Percentiles rank a stretch among this genome's conserved stretches.
These are phyloP conservation scores for Microcebus jonahi DNA, from an alignment of 2,113 vertebrate species.

Conservation along the genomic window DNA sequence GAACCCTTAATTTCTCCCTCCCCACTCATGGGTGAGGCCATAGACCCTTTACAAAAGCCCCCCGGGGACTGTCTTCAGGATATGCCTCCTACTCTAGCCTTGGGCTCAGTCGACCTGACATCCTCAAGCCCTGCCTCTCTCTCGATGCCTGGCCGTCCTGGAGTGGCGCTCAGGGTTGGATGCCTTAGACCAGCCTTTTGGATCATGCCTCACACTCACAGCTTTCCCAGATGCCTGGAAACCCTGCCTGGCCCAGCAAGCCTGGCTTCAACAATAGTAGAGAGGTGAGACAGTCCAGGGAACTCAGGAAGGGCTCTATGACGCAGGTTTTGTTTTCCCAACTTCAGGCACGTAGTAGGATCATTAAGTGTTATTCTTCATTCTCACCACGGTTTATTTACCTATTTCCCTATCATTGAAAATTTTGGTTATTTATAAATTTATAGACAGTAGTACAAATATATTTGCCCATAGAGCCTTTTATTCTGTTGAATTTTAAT, in stretches of 20 bases:
- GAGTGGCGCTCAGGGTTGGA: neutral
- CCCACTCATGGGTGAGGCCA: neutral
- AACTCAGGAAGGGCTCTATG: neutral
- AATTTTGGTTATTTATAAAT: neutral
- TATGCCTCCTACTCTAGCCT: neutral
- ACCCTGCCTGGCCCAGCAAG: neutral
- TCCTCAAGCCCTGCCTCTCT: neutral
- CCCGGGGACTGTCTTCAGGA: neutral
- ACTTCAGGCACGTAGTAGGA: neutral
- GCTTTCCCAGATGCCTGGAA: neutral
- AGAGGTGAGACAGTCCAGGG: neutral
- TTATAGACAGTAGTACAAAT: neutral
- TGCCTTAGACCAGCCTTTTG: neutral
- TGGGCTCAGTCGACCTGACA: neutral
- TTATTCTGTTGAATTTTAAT: neutral
- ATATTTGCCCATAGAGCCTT: neutral
- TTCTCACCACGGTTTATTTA: neutral
- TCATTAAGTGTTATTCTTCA: neutral
- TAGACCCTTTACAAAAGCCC: neutral
- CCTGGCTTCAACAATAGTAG: neutral
- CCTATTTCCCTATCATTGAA: neutral
- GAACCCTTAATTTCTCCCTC: neutral
- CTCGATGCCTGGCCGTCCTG: accelerated
- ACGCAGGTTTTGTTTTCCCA: neutral
- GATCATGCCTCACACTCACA: neutral